Evolutionary conservation across 64 coral and sea anemone genomes (phyloP).

Genomic region (Dendronephthya gigantea): DNA sequence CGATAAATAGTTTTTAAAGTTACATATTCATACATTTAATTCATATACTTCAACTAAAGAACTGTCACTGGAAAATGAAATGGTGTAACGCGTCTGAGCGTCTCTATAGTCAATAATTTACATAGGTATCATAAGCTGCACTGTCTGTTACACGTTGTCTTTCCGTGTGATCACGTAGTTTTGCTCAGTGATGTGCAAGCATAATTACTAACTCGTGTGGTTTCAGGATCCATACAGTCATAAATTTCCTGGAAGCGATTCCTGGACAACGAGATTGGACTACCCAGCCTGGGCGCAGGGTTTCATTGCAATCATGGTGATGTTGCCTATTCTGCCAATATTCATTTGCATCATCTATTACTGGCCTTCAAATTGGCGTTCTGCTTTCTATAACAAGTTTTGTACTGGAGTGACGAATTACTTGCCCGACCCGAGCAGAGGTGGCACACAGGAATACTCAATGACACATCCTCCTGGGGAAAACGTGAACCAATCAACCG

Average conservation of each 20-base stretch:
- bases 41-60: no score
- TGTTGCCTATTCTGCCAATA: neutral
- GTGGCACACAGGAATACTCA: neutral
- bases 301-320: neutral
- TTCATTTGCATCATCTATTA: slow-evolving; percentile 11
- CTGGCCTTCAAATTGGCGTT: slow-evolving; percentile 6
- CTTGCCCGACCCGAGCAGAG: neutral
- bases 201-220: neutral
- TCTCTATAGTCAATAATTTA: no score
- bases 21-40: no score
- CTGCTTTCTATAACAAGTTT: neutral
- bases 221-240: neutral
- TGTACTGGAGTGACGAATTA: neutral
- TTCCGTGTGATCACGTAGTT: no score
- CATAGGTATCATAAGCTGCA: no score
- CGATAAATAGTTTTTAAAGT: no score
- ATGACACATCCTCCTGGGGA: neutral
- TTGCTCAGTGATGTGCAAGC: no score
- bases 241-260: neutral
- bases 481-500: neutral
- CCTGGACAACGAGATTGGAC: neutral
- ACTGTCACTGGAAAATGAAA: no score
- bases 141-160: no score
- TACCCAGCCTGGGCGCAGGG: slow-evolving; percentile 6
- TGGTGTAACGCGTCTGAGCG: no score